phyloP scores from a whole-genome alignment of 2,113 vertebrate species.

The Cebus imitator region DNA sequence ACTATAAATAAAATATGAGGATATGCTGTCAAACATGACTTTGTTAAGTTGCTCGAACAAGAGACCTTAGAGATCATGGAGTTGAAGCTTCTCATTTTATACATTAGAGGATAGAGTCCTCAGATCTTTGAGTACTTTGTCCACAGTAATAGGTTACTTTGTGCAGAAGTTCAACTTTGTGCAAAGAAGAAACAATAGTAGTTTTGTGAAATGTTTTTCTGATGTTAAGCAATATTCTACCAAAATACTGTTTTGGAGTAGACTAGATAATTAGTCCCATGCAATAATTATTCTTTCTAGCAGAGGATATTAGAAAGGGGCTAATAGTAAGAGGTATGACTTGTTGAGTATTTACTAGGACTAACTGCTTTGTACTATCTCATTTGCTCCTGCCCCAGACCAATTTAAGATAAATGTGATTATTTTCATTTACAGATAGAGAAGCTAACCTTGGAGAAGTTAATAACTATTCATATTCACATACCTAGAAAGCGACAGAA shows the following conservation, averaged over 20 bases:
- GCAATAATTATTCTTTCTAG: not conserved
- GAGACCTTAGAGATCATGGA: conserved; percentile 14
- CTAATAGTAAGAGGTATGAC: not conserved
- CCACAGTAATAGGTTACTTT: not conserved
- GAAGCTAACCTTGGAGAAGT: not conserved
- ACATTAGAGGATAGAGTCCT: not conserved
- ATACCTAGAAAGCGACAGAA: not conserved
- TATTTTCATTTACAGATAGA: not conserved
- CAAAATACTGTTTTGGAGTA: not conserved
- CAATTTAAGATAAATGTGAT: not conserved
- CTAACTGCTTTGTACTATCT: not conserved
- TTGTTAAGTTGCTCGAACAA: conserved; percentile 47
- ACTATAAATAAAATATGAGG: conserved; percentile 67
- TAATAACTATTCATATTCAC: not conserved
- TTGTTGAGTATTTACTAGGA: not conserved
- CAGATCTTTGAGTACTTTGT: not conserved
- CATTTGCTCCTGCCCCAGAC: not conserved
- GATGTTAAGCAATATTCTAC: not conserved
- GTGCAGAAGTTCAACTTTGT: not conserved
- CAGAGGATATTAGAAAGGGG: not conserved
- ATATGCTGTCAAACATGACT: conserved; percentile 64
- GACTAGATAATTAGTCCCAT: not conserved
- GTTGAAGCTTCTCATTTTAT: not conserved
- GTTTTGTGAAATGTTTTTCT: not conserved
- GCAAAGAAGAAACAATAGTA: not conserved